phyloP scores from a whole-genome alignment of 1,140 invertebrate species.

The Papilio dardanus region DNA sequence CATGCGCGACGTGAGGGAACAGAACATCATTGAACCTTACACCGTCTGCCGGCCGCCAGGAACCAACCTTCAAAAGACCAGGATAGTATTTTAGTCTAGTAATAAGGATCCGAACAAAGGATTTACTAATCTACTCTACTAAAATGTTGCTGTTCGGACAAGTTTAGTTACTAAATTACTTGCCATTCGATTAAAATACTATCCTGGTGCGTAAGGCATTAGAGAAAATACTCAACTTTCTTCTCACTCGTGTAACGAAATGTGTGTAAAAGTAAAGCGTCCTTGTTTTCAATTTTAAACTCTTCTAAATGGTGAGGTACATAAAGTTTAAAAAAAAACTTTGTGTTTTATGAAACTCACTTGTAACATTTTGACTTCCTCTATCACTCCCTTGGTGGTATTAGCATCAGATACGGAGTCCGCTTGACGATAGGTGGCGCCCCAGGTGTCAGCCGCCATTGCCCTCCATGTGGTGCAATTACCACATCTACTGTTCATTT shows the following conservation, averaged over 20 bases:
- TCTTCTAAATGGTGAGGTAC: no score
- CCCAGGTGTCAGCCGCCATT: slow-evolving; percentile 87
- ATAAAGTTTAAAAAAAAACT: no score
- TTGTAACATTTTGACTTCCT: slow-evolving; percentile 65
- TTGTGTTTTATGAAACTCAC: slow-evolving; percentile 49
- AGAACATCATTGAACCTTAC: slow-evolving; percentile 86
- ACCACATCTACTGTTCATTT: slow-evolving; percentile 82
- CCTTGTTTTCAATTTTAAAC: slow-evolving; percentile 53
- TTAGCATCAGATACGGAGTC: slow-evolving; percentile 42
- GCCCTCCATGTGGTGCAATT: slow-evolving; percentile 87
- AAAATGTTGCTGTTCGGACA: no score
- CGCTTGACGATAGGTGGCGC: slow-evolving; percentile 67
- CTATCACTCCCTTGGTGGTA: slow-evolving; percentile 50
- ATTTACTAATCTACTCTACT: no score
- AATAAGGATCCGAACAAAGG: no score
- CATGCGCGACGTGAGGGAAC: slow-evolving; percentile 90
- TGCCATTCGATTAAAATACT: no score
- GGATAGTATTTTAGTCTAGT: no score
- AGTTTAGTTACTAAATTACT: no score
- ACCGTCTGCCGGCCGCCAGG: slow-evolving; percentile 88
- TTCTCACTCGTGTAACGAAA: background rate
- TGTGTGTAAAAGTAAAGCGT: background rate
- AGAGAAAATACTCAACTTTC: background rate
- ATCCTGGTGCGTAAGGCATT: no score
- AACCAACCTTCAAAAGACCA: slow-evolving; percentile 85